These are phyloP conservation scores for Menidia menidia DNA, from an alignment of 2,797 vertebrate species.

Conservation along the genomic window DNA sequence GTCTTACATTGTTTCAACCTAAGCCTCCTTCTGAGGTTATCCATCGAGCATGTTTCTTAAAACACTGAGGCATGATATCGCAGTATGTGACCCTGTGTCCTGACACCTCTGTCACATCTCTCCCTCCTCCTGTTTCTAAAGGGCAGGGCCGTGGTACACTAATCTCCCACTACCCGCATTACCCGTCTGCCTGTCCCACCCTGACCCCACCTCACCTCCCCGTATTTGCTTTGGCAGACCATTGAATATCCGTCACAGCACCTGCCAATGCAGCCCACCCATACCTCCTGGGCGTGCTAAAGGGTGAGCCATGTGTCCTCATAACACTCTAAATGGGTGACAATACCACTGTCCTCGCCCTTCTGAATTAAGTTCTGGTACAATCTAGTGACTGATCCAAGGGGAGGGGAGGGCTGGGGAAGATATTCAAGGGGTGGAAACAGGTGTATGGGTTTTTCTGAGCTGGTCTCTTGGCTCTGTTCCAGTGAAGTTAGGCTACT, in stretches of 20 bases:
- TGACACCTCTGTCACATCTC: conserved; percentile 44
- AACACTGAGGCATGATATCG: conserved; percentile 52
- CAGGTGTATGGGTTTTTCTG: conserved; percentile 75
- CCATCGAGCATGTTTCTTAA: conserved; percentile 30
- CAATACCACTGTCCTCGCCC: conserved; percentile 76
- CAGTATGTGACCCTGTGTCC: conserved; percentile 65
- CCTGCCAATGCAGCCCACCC: conserved; percentile 72
- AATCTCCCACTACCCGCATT: conserved; percentile 64
- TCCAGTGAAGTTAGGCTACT: conserved; percentile 38
- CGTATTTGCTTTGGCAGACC: conserved; percentile 78
- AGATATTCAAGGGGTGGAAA: conserved; percentile 58
- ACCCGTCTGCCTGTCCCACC: conserved; percentile 66
- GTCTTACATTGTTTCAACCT: conserved; percentile 34
- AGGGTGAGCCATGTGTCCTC: conserved; percentile 72
- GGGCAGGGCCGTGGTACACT: conserved; percentile 62
- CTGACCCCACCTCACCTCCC: conserved; percentile 68
- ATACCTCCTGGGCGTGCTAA: conserved; percentile 61
- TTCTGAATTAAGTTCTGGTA: conserved; percentile 61
- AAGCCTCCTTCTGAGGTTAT: conserved; percentile 32
- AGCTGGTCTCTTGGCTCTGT: conserved; percentile 35
- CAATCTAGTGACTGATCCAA: conserved; percentile 48
- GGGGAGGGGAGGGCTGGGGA: conserved; percentile 32
- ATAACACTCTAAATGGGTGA: conserved; percentile 78
- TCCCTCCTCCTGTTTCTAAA: conserved; percentile 49
- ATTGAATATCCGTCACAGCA: conserved; percentile 77